Evolutionary conservation across 2,797 vertebrate species (phyloP).

Genomic region (Thripadectes ignobilis): DNA sequence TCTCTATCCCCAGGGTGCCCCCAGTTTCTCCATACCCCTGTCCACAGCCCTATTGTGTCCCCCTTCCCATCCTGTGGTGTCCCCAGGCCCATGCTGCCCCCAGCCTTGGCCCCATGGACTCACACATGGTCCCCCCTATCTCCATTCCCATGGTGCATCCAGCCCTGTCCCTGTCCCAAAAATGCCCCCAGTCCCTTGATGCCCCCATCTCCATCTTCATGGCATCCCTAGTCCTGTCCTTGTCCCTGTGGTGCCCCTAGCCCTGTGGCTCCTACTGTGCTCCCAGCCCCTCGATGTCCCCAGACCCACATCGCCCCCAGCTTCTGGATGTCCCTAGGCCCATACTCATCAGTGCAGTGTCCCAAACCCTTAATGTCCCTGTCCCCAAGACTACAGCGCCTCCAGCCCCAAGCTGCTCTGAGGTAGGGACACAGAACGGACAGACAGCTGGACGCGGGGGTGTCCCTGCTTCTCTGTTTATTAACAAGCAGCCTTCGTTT

Average conservation of each 20-base stretch:
- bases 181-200: neutral
- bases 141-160: neutral
- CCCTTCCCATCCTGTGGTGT: neutral
- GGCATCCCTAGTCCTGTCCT: neutral
- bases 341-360: neutral
- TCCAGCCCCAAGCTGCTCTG: neutral
- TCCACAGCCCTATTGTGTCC: neutral
- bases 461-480: slow-evolving; percentile 58
- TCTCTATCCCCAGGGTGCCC: neutral
- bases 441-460: neutral
- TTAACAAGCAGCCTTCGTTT: slow-evolving; percentile 65
- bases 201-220: neutral
- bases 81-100: neutral
- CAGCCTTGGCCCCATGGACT: neutral
- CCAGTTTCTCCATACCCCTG: neutral
- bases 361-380: neutral
- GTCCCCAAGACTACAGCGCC: slow-evolving; percentile 1
- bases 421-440: neutral
- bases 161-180: neutral
- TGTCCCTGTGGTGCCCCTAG: neutral
- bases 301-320: neutral
- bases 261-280: neutral
- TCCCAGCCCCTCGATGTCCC: neutral
- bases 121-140: neutral
- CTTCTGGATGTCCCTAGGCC: neutral